Evolutionary conservation across 2,888 invertebrate genomes (phyloP), one percentile per base, ranked within the genome.

Genomic region (Chymomyza fuscimana): DNA sequence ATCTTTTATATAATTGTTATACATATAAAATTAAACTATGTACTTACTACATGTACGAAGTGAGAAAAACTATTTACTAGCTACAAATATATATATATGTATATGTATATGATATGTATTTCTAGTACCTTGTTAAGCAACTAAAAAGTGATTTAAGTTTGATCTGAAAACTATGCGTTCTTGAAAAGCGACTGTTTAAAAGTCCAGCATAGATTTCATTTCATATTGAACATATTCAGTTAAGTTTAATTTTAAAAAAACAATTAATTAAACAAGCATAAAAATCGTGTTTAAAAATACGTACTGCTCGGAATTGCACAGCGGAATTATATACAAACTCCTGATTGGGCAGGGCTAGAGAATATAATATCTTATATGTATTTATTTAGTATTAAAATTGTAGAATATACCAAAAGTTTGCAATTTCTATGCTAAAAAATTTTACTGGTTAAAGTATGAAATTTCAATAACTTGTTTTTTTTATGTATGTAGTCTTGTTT

Each of bases 1-100:
- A n/a, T 51, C 54, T 56, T 12, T 56, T 70, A 67, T 67, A 54
- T 62, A 70, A 64, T 66, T 71, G 65, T 67, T 67, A 67, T 65
- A 56, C 19, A 63, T 58, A 63, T 36, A 25, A 46, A 64, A 52
- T 16, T 60, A 16, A 63, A 51, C 19, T 25, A 60, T 52, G 10
- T 12, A 50, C 50, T 19, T 58, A 58, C 32, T 58, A 22, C 40
- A 46, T n/a, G 16, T 22, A 12, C 2, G 22, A 56, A 19, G 32
- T 32, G 22, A 25, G 58, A 29, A 58, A 22, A 12, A 58, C 58
- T 46, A 46, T 46, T 46, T 46, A 46, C 12, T 46, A 46, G 40
- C 12, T 15, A 9, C 56, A 19, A 22, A 58, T 58, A 40, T 16
- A 58, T 69, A 36, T 40, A 36, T 19, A 59, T 10, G 10, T 50